Conservation (phyloP, 2,113 vertebrate genomes). For the Danio rerio region GRCz12tu NC_133195.1:40879001-40879500, state of each 20-base stretch:
- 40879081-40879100: too few relatives aligned
- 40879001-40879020: too few relatives aligned
- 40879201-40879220: conserved; percentile 53
- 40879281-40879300: background rate
- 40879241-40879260: conserved; percentile 54
- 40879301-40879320: conserved; percentile 1
- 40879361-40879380: background rate
- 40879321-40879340: conserved; percentile 13
- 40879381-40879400: conserved; percentile 22
- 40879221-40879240: conserved; percentile 57
- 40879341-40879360: conserved; percentile 31
- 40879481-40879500: background rate
- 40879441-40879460: background rate
- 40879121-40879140: background rate
- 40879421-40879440: background rate
- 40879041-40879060: too few relatives aligned
- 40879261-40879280: background rate
- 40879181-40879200: conserved; percentile 4
- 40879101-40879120: too few relatives aligned
- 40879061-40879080: too few relatives aligned
- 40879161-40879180: background rate
- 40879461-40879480: background rate
- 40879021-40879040: too few relatives aligned
- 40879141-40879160: too few relatives aligned
- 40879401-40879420: background rate